A percentile compares a stretch with the other conserved stretches of the same genome.
Conservation (phyloP, 2,113 vertebrate genomes). For the Forbesichthys agassizii region DNA sequence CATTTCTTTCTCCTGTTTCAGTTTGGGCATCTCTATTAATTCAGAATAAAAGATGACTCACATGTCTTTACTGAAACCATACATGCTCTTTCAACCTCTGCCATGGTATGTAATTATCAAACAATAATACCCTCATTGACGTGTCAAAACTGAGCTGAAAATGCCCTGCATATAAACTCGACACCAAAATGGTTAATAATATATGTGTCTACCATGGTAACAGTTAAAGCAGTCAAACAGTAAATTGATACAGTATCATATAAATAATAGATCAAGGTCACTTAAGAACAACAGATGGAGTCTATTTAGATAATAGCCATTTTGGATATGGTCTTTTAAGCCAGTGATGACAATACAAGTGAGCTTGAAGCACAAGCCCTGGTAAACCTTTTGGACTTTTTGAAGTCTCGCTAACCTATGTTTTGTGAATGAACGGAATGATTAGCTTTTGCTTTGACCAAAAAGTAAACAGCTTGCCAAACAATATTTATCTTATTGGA, state of each 20-base stretch:
- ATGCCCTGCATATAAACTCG: conserved; percentile 67
- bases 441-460: too few relatives aligned
- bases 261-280: conserved; percentile 82
- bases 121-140: conserved; percentile 54
- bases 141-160: conserved; percentile 56
- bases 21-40: conserved; percentile 73
- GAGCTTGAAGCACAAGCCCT: background rate
- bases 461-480: too few relatives aligned
- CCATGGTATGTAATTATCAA: conserved; percentile 38
- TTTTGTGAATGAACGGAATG: background rate
- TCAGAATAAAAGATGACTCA: conserved; percentile 56
- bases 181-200: conserved; percentile 82
- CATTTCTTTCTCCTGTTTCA: conserved; percentile 68
- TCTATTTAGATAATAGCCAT: conserved; percentile 4
- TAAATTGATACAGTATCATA: conserved; percentile 77
- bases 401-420: conserved; percentile 3
- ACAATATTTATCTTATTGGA: too few relatives aligned
- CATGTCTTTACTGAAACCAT: conserved; percentile 64
- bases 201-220: conserved; percentile 87
- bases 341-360: background rate
- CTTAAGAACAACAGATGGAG: conserved; percentile 27
- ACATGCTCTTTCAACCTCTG: conserved; percentile 21
- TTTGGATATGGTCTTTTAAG: background rate
- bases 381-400: conserved; percentile 23
- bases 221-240: conserved; percentile 87